phyloP scores from a whole-genome alignment of 2,888 invertebrate species.

The Lamellibrachia satsuma region DNA sequence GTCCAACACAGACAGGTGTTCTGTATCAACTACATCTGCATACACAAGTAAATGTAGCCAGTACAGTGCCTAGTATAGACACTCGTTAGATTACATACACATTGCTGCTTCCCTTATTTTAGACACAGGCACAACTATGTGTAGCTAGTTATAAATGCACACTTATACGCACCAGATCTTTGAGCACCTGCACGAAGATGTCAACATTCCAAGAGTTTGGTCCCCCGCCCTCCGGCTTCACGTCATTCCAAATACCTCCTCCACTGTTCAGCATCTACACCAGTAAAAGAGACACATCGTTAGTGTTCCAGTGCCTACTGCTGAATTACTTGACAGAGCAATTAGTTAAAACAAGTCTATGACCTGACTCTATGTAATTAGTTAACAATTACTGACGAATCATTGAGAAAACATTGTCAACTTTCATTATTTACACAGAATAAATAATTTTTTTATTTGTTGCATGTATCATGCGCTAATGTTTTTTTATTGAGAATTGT shows the following conservation, averaged over 20 bases:
- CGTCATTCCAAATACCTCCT: constrained; percentile 47
- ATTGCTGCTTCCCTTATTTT: not conserved
- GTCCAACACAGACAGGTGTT: not conserved
- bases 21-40: not conserved
- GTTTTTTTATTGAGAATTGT: too few species aligned
- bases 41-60: not conserved
- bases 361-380: too few species aligned
- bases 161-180: constrained; percentile 76
- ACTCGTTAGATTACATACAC: not conserved
- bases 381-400: too few species aligned
- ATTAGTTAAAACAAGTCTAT: too few species aligned
- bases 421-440: too few species aligned
- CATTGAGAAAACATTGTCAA: too few species aligned
- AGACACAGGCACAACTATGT: not conserved
- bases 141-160: not conserved
- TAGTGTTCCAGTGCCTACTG: not conserved
- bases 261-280: constrained; percentile 58
- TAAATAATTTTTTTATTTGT: too few species aligned
- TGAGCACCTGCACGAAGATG: constrained; percentile 89
- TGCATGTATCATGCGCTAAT: too few species aligned
- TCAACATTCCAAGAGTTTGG: constrained; percentile 89
- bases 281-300: constrained; percentile 21
- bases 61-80: not conserved
- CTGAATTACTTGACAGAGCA: not conserved
- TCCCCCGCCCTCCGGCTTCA: constrained; percentile 58